These are phyloP conservation scores for Harpalus rufipes DNA, from an alignment of 2,888 invertebrate species.

Conservation along the genomic window DNA sequence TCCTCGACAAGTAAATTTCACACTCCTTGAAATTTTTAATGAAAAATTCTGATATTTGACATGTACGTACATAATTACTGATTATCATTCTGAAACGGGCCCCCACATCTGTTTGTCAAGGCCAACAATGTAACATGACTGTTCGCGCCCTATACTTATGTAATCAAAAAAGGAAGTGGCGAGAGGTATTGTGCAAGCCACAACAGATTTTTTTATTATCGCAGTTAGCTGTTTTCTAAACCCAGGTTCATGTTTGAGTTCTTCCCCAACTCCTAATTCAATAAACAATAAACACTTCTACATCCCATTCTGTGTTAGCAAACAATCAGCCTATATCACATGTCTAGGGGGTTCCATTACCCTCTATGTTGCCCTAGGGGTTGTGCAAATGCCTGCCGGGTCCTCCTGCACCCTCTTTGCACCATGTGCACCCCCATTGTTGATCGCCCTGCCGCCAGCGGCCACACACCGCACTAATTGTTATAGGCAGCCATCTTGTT, in stretches of 20 bases:
- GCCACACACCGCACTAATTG: slow-evolving; percentile 50
- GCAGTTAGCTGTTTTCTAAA: no score
- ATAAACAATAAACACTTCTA: slow-evolving; percentile 6
- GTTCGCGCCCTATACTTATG: no score
- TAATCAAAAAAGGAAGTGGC: no score
- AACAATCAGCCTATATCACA: slow-evolving; percentile 21
- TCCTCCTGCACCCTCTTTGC: neutral
- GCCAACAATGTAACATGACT: no score
- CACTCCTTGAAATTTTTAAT: no score
- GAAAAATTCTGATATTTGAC: no score
- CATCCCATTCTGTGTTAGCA: neutral
- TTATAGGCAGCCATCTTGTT: slow-evolving; percentile 57
- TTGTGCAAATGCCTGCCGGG: neutral
- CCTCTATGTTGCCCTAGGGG: slow-evolving; percentile 7
- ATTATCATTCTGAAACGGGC: no score
- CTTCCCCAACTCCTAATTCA: neutral
- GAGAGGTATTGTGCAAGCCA: no score
- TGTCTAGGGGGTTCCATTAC: slow-evolving; percentile 28
- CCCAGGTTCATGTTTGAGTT: neutral
- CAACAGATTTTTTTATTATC: no score
- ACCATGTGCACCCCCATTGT: slow-evolving; percentile 20
- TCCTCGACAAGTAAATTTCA: no score
- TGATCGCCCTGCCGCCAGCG: slow-evolving; percentile 22
- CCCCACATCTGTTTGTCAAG: no score
- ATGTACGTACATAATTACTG: no score